Evolutionary conservation across 53 echinoderm and acorn worm genomes (phyloP).

Genomic region (Paelopatides confundens): DNA sequence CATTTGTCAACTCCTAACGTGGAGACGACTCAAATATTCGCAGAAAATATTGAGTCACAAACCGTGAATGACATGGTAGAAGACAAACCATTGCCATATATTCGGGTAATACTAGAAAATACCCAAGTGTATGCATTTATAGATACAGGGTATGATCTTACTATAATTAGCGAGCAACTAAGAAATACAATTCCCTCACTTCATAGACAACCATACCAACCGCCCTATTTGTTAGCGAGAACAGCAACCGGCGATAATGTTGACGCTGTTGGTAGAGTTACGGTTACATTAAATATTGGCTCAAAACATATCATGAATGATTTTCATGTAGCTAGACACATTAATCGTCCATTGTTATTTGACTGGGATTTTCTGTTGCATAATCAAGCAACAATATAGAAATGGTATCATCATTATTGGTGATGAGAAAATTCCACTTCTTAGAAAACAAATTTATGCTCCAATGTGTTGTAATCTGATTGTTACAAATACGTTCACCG

Average conservation of each 20-base stretch:
- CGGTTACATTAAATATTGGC: not conserved
- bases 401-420: not conserved
- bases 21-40: too few relatives aligned
- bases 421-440: not conserved
- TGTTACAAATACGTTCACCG: not conserved
- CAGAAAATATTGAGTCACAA: too few relatives aligned
- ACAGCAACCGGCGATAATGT: not conserved
- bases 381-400: not conserved
- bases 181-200: too few relatives aligned
- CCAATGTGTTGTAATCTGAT: not conserved
- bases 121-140: too few relatives aligned
- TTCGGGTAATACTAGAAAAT: too few relatives aligned
- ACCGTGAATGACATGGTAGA: too few relatives aligned
- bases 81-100: too few relatives aligned
- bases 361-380: slow-evolving; percentile 7
- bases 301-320: not conserved
- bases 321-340: slow-evolving; percentile 1
- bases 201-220: not conserved
- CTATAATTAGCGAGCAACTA: too few relatives aligned
- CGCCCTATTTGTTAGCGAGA: not conserved
- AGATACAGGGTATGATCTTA: too few relatives aligned
- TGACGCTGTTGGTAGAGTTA: slow-evolving; percentile 21
- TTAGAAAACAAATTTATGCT: not conserved
- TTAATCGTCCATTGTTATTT: not conserved
- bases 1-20: too few relatives aligned